Conservation (phyloP, 30 jellyfish, hydroid and myxozoan genomes). For the Catostylus mosaicus region DNA sequence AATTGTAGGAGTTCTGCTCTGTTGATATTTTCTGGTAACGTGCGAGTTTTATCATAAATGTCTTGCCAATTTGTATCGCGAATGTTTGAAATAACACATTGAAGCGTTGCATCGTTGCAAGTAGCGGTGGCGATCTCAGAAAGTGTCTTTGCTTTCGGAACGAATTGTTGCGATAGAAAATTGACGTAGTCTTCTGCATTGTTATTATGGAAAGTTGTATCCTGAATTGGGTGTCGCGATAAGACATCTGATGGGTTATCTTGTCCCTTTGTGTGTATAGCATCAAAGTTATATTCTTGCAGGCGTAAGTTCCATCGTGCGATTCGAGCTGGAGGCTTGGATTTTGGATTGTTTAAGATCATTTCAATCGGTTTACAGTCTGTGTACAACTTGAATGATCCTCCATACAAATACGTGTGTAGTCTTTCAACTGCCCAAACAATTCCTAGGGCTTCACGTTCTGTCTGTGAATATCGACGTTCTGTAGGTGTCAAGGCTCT, state of each 20-base stretch:
- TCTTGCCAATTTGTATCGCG: slow-evolving; percentile 26
- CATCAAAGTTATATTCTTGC: slow-evolving; percentile 23
- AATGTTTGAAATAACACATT: slow-evolving; percentile 27
- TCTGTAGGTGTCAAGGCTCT: no score
- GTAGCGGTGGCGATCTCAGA: slow-evolving; percentile 21
- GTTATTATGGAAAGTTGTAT: slow-evolving; percentile 16
- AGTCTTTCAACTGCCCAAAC: no score
- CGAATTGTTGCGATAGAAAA: slow-evolving; percentile 24
- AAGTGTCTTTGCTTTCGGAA: slow-evolving; percentile 27
- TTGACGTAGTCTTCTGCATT: slow-evolving; percentile 36
- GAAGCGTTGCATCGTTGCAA: slow-evolving; percentile 41
- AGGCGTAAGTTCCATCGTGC: slow-evolving; percentile 36
- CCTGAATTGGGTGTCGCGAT: slow-evolving; percentile 33
- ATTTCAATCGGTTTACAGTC: no score
- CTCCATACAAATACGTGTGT: no score
- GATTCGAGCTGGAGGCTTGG: no score
- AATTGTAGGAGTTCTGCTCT: slow-evolving; percentile 34
- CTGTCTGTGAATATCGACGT: no score
- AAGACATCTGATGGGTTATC: slow-evolving; percentile 23
- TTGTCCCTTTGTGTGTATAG: slow-evolving; percentile 44
- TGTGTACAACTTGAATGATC: no score
- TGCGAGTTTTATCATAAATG: slow-evolving; percentile 32
- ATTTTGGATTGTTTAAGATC: slow-evolving; percentile 12
- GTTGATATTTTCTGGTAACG: slow-evolving; percentile 37
- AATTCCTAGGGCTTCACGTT: no score